A percentile compares a stretch with the other conserved stretches of the same genome.
Conservation (phyloP, 2,888 invertebrate genomes). For the Napeogenes sylphis region DNA sequence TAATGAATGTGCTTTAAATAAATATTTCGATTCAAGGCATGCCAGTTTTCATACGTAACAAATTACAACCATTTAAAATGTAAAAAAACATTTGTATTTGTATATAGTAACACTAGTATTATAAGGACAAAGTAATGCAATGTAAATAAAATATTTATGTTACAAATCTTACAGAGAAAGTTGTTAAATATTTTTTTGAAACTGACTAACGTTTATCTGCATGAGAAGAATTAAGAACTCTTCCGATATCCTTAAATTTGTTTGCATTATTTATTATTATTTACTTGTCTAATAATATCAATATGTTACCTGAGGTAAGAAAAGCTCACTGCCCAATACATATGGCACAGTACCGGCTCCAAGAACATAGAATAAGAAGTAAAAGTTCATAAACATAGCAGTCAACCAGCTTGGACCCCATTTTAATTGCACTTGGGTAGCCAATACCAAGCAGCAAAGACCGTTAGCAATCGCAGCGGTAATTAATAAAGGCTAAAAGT, state of each 20-base stretch:
- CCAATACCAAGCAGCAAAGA: conserved; percentile 33
- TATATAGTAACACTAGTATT: too few species aligned
- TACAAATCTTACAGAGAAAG: too few species aligned
- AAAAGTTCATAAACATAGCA: conserved; percentile 33
- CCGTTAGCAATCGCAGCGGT: conserved; percentile 36
- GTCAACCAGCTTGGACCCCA: conserved; percentile 38
- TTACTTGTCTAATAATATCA: background rate
- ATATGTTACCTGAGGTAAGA: conserved; percentile 33
- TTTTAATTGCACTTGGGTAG: conserved; percentile 35
- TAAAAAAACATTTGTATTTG: too few species aligned
- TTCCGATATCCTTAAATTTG: background rate
- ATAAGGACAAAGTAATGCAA: too few species aligned
- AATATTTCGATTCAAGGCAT: too few species aligned
- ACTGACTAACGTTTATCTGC: background rate
- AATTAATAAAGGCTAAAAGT: conserved; percentile 36
- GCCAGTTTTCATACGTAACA: too few species aligned
- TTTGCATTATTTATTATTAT: background rate
- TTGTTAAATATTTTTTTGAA: too few species aligned
- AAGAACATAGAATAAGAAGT: conserved; percentile 23
- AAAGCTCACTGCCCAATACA: conserved; percentile 30
- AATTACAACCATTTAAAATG: too few species aligned
- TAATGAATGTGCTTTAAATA: too few species aligned
- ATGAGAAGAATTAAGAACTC: background rate
- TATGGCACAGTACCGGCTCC: conserved; percentile 33
- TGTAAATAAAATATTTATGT: too few species aligned